These are phyloP conservation scores for Pelochelys cantorii DNA, from an alignment of 2,797 vertebrate species.

Conservation along the genomic window DNA sequence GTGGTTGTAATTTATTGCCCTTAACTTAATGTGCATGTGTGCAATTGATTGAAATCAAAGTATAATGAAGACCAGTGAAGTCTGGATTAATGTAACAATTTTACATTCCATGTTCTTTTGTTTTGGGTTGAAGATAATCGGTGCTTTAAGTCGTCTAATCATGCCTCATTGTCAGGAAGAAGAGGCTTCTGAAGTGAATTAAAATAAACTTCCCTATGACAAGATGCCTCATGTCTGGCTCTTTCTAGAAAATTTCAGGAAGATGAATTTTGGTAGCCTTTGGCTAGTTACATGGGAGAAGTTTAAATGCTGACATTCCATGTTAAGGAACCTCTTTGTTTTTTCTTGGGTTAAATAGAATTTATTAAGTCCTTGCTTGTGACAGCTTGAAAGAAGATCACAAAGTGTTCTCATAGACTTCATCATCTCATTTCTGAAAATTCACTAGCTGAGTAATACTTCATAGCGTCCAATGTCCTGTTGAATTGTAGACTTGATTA, in stretches of 20 bases:
- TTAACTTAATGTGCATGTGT: conserved; percentile 76
- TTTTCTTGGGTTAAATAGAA: background rate
- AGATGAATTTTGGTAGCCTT: conserved; percentile 32
- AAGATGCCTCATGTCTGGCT: conserved; percentile 32
- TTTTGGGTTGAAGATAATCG: conserved; percentile 75
- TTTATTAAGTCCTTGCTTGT: conserved; percentile 39
- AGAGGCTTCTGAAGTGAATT: conserved; percentile 61
- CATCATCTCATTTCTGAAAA: conserved; percentile 4
- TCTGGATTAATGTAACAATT: conserved; percentile 34
- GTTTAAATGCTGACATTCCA: background rate
- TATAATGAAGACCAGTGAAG: conserved; percentile 72
- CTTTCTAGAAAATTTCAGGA: background rate
- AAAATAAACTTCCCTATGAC: conserved; percentile 47
- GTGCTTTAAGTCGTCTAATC: conserved; percentile 73
- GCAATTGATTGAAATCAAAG: conserved; percentile 79
- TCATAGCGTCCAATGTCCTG: background rate
- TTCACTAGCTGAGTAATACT: background rate
- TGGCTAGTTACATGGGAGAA: background rate
- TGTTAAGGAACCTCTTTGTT: background rate
- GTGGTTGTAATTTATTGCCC: conserved; percentile 79
- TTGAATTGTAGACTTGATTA: conserved; percentile 32
- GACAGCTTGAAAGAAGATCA: background rate
- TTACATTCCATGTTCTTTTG: conserved; percentile 56
- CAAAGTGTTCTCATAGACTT: background rate
- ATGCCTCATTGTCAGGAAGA: conserved; percentile 72